Base-by-base conservation (phyloP, 1,140 invertebrate genomes). In the Lordiphosa mommai region DNA sequence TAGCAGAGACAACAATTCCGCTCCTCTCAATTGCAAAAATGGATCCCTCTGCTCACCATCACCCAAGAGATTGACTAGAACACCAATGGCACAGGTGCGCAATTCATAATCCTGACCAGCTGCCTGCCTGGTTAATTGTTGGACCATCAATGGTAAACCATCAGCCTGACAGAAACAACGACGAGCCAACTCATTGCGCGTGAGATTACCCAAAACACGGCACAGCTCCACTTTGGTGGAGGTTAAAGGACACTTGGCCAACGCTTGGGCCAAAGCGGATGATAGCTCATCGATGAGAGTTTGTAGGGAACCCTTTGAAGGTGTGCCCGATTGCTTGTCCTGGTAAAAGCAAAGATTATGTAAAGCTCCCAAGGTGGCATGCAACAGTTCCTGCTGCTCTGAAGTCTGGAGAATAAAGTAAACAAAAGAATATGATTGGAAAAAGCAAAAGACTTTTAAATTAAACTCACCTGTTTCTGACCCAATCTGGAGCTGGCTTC, bases 261-360 rank as follows among this genome's bases (percentile, higher is more conserved):
- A 32, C 0, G 76, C 72, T 0, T 38, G 48, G 14, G 65, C 86
- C 33, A 89, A 16, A 4, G 70, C 50, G 0, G 48, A 57, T 0
- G 86, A 57, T 16, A 88, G 41, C 34, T 88, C 71, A 6, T 63
- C 59, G n/a, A 88, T 74, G 1, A 77, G 49, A 7, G 76, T 70
- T 41, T 88, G 86, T 23, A 88, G 58, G 9, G 80, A 86, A 13
- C 86, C 84, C 6, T 53, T 36, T 0, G 72, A 63, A 17, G 40
- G 4, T 46, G 49, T 9, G 32, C 38, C 55, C n/a, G 46, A 14
- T 17, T 57, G 69, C 40, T 88, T 68, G 12, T 87, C 84, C 60
- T 89, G 88, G 20, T 89, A 89, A 33, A 88, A 89, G 37, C 88
- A 89, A 2, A 89, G 46, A 63, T 89, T 89, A 44, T 89, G 88